These are phyloP conservation scores for Falco concolor DNA, from an alignment of 2,797 vertebrate species.

Conservation along the genomic window DNA sequence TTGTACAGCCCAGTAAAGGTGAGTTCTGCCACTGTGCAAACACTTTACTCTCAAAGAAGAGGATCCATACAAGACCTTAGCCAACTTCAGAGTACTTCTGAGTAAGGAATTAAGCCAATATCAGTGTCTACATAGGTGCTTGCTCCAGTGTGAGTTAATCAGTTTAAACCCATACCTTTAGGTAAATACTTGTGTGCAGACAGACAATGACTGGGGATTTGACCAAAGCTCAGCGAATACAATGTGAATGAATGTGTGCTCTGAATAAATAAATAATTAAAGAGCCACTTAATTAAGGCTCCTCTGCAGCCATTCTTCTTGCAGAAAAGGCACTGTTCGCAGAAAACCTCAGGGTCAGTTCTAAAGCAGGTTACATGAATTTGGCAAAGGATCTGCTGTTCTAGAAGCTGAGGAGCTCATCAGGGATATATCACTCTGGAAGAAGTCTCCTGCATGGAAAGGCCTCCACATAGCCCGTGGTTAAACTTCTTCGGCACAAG, in stretches of 20 bases:
- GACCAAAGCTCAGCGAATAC: slow-evolving; percentile 14
- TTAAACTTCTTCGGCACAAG: not conserved
- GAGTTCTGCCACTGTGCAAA: slow-evolving; percentile 18
- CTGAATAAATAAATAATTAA: slow-evolving; percentile 18
- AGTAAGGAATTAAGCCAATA: slow-evolving; percentile 25
- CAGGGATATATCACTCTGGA: not conserved
- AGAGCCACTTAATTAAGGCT: not conserved
- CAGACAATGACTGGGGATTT: slow-evolving; percentile 31
- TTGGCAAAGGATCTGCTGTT: not conserved
- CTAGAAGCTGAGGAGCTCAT: not conserved
- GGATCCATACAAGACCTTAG: slow-evolving; percentile 14
- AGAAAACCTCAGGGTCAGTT: not conserved
- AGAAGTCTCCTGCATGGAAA: not conserved
- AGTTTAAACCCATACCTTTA: slow-evolving; percentile 27
- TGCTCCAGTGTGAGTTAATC: slow-evolving; percentile 18
- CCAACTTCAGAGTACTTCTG: slow-evolving; percentile 34
- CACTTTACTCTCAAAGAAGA: slow-evolving; percentile 21
- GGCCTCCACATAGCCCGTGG: not conserved
- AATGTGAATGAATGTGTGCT: not conserved
- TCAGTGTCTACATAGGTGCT: not conserved
- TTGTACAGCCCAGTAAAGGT: not conserved
- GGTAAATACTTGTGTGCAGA: slow-evolving; percentile 3
- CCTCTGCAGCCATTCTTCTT: not conserved
- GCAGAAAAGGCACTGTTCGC: not conserved
- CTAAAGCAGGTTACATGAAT: not conserved